Evolutionary conservation across 1,140 invertebrate genomes (phyloP).

Genomic region (Lasioglossum albipes): DNA sequence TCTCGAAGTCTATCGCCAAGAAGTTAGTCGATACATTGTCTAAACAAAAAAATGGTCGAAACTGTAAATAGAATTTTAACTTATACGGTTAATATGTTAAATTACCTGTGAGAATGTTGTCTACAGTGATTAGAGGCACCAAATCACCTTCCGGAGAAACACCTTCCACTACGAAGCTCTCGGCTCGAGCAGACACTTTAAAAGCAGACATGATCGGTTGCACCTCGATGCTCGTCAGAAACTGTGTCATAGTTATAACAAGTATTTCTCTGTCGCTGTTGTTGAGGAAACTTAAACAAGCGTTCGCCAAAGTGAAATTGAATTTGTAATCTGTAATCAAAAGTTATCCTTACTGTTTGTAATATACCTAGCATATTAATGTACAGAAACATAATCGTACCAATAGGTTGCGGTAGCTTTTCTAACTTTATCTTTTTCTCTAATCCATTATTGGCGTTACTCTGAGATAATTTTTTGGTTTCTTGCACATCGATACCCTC

Average conservation of each 20-base stretch:
- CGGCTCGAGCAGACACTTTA: constrained; percentile 86
- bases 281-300: constrained; percentile 85
- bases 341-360: background rate
- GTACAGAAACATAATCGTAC: constrained; percentile 39
- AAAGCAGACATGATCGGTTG: constrained; percentile 85
- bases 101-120: constrained; percentile 84
- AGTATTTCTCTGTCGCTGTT: constrained; percentile 86
- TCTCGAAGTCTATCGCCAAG: constrained; percentile 88
- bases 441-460: constrained; percentile 30
- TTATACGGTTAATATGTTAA: background rate
- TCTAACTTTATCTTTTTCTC: constrained; percentile 68
- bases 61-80: background rate
- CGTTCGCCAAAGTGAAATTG: constrained; percentile 89
- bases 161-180: constrained; percentile 90
- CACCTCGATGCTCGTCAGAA: constrained; percentile 87
- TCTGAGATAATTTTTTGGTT: background rate
- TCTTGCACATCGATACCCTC: constrained; percentile 6
- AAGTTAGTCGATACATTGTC: constrained; percentile 85
- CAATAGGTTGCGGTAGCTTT: constrained; percentile 64
- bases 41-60: constrained; percentile 64
- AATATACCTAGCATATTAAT: background rate
- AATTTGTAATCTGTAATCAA: constrained; percentile 86
- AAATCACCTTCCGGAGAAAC: constrained; percentile 87
- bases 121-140: constrained; percentile 86
- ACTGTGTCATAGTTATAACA: constrained; percentile 87